Base-by-base conservation (phyloP, 1,140 invertebrate genomes). In the Brachionus asplanchnoidis region DNA sequence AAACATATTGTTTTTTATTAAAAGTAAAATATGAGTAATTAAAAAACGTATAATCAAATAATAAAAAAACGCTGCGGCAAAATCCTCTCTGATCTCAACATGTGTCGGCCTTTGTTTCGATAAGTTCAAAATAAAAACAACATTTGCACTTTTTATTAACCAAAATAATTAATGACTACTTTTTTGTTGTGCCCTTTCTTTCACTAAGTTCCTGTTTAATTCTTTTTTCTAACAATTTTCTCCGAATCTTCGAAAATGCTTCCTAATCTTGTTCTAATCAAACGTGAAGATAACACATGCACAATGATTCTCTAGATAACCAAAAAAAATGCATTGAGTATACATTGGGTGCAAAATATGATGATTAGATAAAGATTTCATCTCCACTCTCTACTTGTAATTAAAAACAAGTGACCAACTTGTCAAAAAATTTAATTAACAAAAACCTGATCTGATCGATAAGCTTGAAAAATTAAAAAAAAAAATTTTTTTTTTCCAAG, bases 11-110 rank as follows among this genome's bases (percentile, higher is more conserved):
- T 42, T 73, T 68, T 68, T 40, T 42, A 40, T 73, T 40, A 40
- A 73, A 73, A 42, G 68, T 73, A 73, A 73, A 73, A 73, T 73
- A 73, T 73, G 68, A 73, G 68, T 73, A 73, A 73, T 73, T 73
- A 73, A 73, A 73, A 73, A 73, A 73, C 68, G 32, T 73, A 73
- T 68, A 68, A 73, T 73, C 68, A 73, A 42, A 73, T 42, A 60
- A 20, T 9, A 60, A 60, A 20, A 20, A 20, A 60, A 17, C 1
- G 12, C 12, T 11, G 26, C 53, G 53, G 53, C 53, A 0, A 9
- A 9, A 26, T 60, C 53, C 7, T 9, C n/a, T 68, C 11, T 68
- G 66, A 68, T 68, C 66, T 40, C 32, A 68, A 32, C 66, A 68
- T 68, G 32, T 68, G 66, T 68, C 68, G 68, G 68, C 42, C n/a